Evolutionary conservation across 2,888 invertebrate genomes (phyloP).

Genomic region (Hirtodrosophila trivittata): DNA sequence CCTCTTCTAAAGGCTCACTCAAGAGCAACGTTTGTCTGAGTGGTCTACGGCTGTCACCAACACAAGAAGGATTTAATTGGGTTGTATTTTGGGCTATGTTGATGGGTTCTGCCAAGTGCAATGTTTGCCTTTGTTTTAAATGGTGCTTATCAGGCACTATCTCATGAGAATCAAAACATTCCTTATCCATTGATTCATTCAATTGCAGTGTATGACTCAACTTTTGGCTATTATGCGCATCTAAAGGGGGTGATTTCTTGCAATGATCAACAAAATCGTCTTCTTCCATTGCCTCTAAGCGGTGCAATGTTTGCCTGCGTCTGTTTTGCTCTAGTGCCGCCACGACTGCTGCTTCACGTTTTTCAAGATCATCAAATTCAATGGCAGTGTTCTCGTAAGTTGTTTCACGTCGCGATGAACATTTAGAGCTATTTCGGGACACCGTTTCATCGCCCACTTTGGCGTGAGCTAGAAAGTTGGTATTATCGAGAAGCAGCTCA

Average conservation of each 20-base stretch:
- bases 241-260: background rate
- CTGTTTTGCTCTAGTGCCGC: slow-evolving; percentile 20
- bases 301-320: slow-evolving; percentile 7
- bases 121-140: slow-evolving; percentile 12
- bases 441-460: slow-evolving; percentile 70
- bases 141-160: background rate
- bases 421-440: slow-evolving; percentile 61
- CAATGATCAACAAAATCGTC: background rate
- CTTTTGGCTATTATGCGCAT: background rate
- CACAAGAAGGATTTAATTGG: background rate
- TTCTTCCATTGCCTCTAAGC: slow-evolving; percentile 9
- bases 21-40: background rate
- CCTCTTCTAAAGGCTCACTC: background rate
- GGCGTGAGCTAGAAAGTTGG: slow-evolving; percentile 68
- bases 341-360: slow-evolving; percentile 30
- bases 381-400: slow-evolving; percentile 45
- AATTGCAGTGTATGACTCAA: slow-evolving; percentile 21
- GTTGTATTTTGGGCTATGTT: slow-evolving; percentile 12
- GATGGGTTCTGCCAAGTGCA: slow-evolving; percentile 28
- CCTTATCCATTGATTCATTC: slow-evolving; percentile 21
- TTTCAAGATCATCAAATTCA: slow-evolving; percentile 53
- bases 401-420: slow-evolving; percentile 51
- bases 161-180: background rate
- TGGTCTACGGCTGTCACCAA: too few relatives aligned
- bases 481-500: slow-evolving; percentile 70